Evolutionary conservation across 64 coral and sea anemone genomes (phyloP).

Genomic region (Porites australiensis): DNA sequence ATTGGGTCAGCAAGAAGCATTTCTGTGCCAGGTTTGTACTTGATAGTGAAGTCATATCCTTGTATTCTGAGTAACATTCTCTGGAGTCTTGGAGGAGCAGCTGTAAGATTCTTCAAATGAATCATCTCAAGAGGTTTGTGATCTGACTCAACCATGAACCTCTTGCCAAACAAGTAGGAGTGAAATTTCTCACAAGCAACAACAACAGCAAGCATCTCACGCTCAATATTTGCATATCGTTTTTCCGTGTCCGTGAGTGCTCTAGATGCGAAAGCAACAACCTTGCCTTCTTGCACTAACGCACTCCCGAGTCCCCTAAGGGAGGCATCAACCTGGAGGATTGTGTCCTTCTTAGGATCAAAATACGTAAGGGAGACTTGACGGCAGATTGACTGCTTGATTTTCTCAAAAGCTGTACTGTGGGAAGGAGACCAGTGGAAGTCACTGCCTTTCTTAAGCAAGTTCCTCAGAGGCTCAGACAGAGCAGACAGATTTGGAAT

Average conservation of each 20-base stretch:
- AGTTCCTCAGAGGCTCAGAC: neutral
- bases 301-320: neutral
- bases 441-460: conserved; percentile 12
- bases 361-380: neutral
- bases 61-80: conserved; percentile 21
- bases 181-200: conserved; percentile 8
- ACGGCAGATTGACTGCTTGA: conserved; percentile 11
- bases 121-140: conserved; percentile 41
- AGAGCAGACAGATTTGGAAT: neutral
- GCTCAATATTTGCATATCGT: neutral
- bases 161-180: conserved; percentile 20
- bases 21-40: conserved; percentile 21
- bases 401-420: conserved; percentile 41
- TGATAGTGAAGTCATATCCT: conserved; percentile 31
- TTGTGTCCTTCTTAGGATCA: conserved; percentile 6
- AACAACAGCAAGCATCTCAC: neutral
- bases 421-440: conserved; percentile 37
- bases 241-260: conserved; percentile 2
- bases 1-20: neutral
- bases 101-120: conserved; percentile 13
- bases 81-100: conserved; percentile 41
- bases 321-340: neutral
- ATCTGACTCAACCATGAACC: no score
- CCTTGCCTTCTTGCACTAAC: neutral
- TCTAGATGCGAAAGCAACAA: neutral